phyloP scores from a whole-genome alignment of 2,113 vertebrate genomes.

The Vanacampus margaritifer region DNA sequence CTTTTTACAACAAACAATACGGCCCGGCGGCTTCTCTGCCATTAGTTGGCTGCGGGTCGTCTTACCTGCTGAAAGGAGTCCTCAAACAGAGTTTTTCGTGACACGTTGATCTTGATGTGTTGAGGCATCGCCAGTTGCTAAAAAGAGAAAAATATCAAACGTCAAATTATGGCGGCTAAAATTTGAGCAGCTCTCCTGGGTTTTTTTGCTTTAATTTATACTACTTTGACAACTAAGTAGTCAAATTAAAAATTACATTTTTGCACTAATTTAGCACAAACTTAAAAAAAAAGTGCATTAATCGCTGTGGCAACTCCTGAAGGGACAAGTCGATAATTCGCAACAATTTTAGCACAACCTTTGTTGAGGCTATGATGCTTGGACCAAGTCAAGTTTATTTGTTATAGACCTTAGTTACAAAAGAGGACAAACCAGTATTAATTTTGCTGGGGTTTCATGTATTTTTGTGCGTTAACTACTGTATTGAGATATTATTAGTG shows the following conservation, averaged over 20 bases:
- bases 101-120: constrained; percentile 94
- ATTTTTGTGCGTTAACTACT: no score
- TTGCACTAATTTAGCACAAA: background rate
- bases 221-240: background rate
- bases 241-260: background rate
- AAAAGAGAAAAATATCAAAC: constrained; percentile 25
- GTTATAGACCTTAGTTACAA: no score
- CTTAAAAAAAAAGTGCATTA: background rate
- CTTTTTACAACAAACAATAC: background rate
- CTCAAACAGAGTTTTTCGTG: constrained; percentile 93
- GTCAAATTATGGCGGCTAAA: background rate
- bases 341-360: background rate
- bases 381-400: no score
- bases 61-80: constrained; percentile 97
- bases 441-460: no score
- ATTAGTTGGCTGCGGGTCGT: background rate
- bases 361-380: no score
- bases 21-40: background rate
- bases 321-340: background rate
- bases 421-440: no score
- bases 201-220: background rate
- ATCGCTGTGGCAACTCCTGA: background rate
- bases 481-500: no score
- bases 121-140: constrained; percentile 96
- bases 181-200: background rate